Evolutionary conservation across 1,140 invertebrate genomes (phyloP).

Genomic region (Drosophila persimilis): DNA sequence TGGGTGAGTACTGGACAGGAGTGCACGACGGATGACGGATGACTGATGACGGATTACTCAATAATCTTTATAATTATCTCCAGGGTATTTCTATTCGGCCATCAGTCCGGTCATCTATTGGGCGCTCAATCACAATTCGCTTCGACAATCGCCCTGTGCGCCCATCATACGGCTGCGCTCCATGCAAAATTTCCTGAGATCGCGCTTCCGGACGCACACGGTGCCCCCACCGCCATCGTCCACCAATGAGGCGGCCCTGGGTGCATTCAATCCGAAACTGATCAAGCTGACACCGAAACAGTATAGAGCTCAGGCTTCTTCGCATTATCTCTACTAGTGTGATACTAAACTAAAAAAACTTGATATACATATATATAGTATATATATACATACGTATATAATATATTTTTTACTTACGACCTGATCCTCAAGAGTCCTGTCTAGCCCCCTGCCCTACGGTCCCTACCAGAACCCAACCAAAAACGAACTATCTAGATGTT

Average conservation of each 20-base stretch:
- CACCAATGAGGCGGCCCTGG: constrained; percentile 90
- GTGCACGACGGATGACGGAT: too few relatives aligned
- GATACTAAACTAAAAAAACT: constrained; percentile 76
- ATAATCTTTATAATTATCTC: too few relatives aligned
- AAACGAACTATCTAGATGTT: constrained; percentile 46
- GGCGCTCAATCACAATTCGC: constrained; percentile 88
- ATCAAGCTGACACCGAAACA: constrained; percentile 85
- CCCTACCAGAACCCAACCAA: constrained; percentile 14
- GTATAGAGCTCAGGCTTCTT: constrained; percentile 86
- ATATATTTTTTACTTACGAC: constrained; percentile 66
- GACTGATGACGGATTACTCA: too few relatives aligned
- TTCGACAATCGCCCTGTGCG: constrained; percentile 85
- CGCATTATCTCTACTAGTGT: constrained; percentile 86
- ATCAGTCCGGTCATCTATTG: constrained; percentile 91
- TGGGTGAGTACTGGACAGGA: constrained; percentile 83
- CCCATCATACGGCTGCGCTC: constrained; percentile 83
- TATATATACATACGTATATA: constrained; percentile 48
- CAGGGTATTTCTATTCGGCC: constrained; percentile 88
- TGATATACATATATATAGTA: constrained; percentile 57
- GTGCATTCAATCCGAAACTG: constrained; percentile 88
- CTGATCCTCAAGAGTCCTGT: constrained; percentile 6
- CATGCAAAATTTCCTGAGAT: constrained; percentile 84
- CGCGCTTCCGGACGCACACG: constrained; percentile 79
- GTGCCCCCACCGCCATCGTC: constrained; percentile 85
- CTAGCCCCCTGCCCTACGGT: background rate